Percentiles rank a stretch among this genome's conserved stretches.
Evolutionary conservation across 2,113 vertebrate species (phyloP).

Genomic region (Narcine bancroftii): DNA sequence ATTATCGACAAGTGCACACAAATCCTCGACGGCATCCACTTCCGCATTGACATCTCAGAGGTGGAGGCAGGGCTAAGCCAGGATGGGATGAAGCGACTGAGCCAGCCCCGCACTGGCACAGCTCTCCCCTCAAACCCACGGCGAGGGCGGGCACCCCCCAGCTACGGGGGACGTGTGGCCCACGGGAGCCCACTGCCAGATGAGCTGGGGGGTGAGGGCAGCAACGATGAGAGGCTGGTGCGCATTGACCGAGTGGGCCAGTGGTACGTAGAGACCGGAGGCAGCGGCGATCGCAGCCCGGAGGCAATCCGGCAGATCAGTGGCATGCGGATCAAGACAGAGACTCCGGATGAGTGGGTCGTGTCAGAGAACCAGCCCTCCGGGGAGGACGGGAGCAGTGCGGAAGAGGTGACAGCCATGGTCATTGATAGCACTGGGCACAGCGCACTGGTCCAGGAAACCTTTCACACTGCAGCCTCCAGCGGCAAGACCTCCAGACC

Average conservation of each 20-base stretch:
- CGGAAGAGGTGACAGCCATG: conserved; percentile 78
- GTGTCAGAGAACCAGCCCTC: conserved; percentile 76
- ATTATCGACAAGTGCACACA: conserved; percentile 97
- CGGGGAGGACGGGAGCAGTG: conserved; percentile 75
- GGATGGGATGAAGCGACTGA: conserved; percentile 59
- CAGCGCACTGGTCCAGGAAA: conserved; percentile 67
- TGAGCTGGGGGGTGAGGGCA: conserved; percentile 76
- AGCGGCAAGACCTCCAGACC: conserved; percentile 70
- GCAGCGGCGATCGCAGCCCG: conserved; percentile 57
- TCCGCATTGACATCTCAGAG: conserved; percentile 84
- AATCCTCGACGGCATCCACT: conserved; percentile 93
- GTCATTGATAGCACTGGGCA: conserved; percentile 87
- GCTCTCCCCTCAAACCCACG: conserved; percentile 62
- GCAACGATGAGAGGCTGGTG: conserved; percentile 75
- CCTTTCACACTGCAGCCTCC: conserved; percentile 56
- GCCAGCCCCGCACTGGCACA: conserved; percentile 55
- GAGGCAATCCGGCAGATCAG: conserved; percentile 69
- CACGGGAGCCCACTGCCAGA: conserved; percentile 67
- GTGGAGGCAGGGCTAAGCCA: conserved; percentile 72
- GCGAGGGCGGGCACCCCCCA: conserved; percentile 45
- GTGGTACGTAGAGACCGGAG: conserved; percentile 89
- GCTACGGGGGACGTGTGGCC: conserved; percentile 60
- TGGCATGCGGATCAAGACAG: conserved; percentile 81
- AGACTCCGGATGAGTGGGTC: conserved; percentile 88
- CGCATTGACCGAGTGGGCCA: conserved; percentile 90